Base-by-base conservation (phyloP, 2,888 invertebrate species). In the Synanthedon myopaeformis region DNA sequence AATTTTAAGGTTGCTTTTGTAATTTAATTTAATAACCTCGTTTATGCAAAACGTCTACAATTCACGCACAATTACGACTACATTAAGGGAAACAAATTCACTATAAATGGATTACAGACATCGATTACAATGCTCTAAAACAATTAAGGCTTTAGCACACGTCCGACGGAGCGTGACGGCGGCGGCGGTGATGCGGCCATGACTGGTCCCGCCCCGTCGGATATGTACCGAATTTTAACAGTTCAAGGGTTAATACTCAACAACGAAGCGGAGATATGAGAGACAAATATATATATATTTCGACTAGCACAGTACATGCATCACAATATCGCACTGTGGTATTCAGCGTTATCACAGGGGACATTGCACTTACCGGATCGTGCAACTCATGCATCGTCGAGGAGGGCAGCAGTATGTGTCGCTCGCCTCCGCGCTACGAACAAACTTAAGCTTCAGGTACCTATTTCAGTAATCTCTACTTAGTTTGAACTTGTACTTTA, bases 381-480 rank as follows among this genome's bases (percentile, higher is more conserved):
- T 89, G 89, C 74, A 89, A 80, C 66, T 89, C 89, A 79, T 89
- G 89, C 81, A 89, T 87, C 67, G 89, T 88, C 65, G 89, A 85
- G 60, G 89, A 86, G 58, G 89, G 83, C 75, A 89, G 84, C 80
- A 89, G 77, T 10, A 35, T 35, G 69, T 89, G 89, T 63, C 88
- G 79, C 70, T 86, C 89, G 61, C 74, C 76, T 61, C 83, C 88
- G 67, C 89, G 88, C 89, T 89, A 82, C 68, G 69, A 64, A 76
- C 70, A 81, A 75, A 86, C 45, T 13, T 13, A 14, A 45, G 45
- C 42, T 42, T 45, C 13, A 45, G 14, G 35, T 35, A 35, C 35
- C 35, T 35, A 35, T 35, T 35, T 35, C n/a, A 13, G 45, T 45
- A 45, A n/a, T 13, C 45, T 45, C 45, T 45, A 45, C n/a, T 45